Evolutionary conservation across 2,797 vertebrate genomes (phyloP).

Genomic region (Chromobotia macracanthus): DNA sequence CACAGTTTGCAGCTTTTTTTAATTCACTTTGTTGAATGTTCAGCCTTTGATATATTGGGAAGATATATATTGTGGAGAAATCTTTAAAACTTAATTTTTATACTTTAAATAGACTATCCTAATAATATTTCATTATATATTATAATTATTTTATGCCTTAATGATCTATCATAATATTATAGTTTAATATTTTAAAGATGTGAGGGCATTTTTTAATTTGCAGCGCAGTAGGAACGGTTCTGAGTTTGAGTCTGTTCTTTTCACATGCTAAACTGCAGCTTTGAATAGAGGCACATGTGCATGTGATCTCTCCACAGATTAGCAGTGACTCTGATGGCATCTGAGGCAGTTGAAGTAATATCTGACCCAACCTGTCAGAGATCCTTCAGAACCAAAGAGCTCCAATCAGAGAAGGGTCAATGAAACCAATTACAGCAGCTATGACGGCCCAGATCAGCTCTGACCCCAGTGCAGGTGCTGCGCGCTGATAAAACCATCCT

Average conservation of each 20-base stretch:
- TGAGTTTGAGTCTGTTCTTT: background rate
- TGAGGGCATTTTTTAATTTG: too few species aligned
- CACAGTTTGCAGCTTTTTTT: too few species aligned
- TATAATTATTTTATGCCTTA: too few species aligned
- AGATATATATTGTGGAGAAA: too few species aligned
- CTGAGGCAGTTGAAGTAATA: constrained; percentile 3
- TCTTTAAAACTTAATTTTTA: too few species aligned
- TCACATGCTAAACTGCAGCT: constrained; percentile 30
- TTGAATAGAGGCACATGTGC: constrained; percentile 19
- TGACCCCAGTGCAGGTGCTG: constrained; percentile 43
- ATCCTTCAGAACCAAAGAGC: constrained; percentile 47
- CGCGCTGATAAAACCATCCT: constrained; percentile 51
- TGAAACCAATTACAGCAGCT: constrained; percentile 58
- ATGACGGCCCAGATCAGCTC: constrained; percentile 17
- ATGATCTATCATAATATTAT: too few species aligned
- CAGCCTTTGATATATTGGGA: too few species aligned
- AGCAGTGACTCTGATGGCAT: constrained; percentile 13
- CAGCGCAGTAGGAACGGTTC: too few species aligned
- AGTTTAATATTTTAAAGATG: too few species aligned
- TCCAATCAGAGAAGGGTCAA: constrained; percentile 53
- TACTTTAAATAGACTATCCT: too few species aligned
- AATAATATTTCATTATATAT: too few species aligned
- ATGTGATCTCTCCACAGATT: constrained; percentile 40
- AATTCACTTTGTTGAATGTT: too few species aligned
- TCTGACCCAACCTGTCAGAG: constrained; percentile 30